These are phyloP conservation scores for Nycticebus coucang DNA, from an alignment of 2,113 vertebrate species.

Conservation along the genomic window DNA sequence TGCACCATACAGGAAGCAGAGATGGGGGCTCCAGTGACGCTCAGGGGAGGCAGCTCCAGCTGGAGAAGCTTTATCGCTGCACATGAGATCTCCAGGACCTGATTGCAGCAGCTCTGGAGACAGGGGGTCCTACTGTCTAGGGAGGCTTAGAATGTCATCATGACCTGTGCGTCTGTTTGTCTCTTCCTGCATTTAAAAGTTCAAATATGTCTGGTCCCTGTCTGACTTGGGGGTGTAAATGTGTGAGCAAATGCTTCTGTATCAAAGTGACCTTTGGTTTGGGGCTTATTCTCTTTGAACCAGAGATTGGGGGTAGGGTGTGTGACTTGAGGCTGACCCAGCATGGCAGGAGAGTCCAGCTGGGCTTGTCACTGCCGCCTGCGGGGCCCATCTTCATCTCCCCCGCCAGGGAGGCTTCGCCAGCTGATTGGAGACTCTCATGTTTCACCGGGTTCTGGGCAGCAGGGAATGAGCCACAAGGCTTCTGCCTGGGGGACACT, in stretches of 20 bases:
- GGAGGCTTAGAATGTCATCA: background rate
- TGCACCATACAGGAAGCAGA: background rate
- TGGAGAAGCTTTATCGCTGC: background rate
- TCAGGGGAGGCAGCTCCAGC: background rate
- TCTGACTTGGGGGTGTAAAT: background rate
- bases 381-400: background rate
- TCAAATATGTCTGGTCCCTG: background rate
- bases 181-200: background rate
- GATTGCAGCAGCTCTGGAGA: background rate
- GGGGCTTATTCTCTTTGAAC: background rate
- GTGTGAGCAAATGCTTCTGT: background rate
- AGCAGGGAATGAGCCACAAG: background rate
- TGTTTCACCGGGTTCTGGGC: rapidly evolving
- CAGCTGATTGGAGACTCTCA: background rate
- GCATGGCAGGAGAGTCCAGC: no score
- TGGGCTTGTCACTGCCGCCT: background rate
- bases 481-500: rapidly evolving
- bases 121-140: background rate
- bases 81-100: background rate
- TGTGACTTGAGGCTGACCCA: background rate
- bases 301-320: background rate
- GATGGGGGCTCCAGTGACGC: background rate
- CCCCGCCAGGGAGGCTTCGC: background rate
- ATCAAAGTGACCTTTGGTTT: background rate
- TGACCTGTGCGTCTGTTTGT: background rate